These are phyloP conservation scores for Cepphus grylle DNA, from an alignment of 2,113 vertebrate species.

Conservation along the genomic window DNA sequence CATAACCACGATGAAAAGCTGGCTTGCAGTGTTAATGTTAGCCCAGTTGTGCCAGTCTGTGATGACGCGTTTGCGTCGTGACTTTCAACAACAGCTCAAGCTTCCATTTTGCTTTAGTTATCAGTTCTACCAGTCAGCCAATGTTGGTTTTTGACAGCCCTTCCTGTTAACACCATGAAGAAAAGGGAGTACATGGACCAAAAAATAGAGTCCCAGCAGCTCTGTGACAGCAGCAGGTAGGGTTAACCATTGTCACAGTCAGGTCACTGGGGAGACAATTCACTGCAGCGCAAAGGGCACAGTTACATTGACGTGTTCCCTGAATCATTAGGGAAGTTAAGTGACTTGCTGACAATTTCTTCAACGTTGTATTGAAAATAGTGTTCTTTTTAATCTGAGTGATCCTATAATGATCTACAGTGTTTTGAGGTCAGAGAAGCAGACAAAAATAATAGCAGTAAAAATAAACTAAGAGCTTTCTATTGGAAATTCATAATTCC, in stretches of 20 bases:
- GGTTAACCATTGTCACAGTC: not conserved
- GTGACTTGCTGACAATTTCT: not conserved
- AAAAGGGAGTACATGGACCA: not conserved
- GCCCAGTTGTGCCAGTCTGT: too few species aligned
- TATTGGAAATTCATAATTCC: not conserved
- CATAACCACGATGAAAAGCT: not conserved
- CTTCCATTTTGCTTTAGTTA: not conserved
- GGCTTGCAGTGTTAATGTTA: not conserved
- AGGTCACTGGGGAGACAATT: not conserved
- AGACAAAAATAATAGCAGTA: not conserved
- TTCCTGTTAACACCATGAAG: not conserved
- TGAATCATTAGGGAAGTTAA: not conserved
- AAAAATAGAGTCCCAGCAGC: not conserved
- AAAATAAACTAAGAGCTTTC: not conserved
- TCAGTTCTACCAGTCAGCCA: not conserved
- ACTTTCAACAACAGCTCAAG: not conserved
- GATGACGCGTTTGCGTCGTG: fast-evolving
- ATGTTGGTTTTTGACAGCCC: not conserved
- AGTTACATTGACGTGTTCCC: not conserved
- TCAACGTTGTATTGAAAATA: not conserved
- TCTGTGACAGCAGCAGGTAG: not conserved
- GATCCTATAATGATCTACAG: not conserved
- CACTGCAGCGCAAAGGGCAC: not conserved
- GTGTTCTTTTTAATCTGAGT: not conserved
- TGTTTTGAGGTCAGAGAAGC: not conserved